Percentiles rank a stretch among this genome's conserved stretches.
These are phyloP conservation scores for Phaedon cochleariae DNA, from an alignment of 2,888 invertebrate species.

Conservation along the genomic window DNA sequence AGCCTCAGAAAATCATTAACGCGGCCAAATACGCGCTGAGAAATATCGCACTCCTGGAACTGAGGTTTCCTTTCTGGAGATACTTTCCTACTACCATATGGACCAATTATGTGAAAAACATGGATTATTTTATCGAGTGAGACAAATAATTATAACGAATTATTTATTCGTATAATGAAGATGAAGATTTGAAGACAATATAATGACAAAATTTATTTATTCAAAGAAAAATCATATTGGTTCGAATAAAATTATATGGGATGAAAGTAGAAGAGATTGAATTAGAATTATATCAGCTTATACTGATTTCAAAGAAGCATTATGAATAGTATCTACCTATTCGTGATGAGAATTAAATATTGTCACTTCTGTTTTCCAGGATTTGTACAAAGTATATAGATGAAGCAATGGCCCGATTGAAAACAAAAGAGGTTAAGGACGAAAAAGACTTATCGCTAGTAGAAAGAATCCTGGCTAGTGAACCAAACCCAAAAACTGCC, in stretches of 20 bases:
- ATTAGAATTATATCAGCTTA: too few species aligned
- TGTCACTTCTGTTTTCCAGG: conserved; percentile 63
- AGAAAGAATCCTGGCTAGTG: conserved; percentile 69
- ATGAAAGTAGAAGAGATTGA: too few species aligned
- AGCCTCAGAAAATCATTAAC: conserved; percentile 70
- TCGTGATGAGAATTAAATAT: too few species aligned
- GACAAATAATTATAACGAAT: conserved; percentile 16
- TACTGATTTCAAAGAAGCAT: too few species aligned
- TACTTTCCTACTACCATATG: conserved; percentile 71
- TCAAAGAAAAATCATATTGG: too few species aligned
- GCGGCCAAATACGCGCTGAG: conserved; percentile 74
- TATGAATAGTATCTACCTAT: too few species aligned
- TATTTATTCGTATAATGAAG: too few species aligned
- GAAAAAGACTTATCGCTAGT: conserved; percentile 67
- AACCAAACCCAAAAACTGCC: conserved; percentile 70
- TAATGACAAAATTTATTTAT: too few species aligned
- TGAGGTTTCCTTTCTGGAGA: conserved; percentile 75
- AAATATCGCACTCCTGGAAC: conserved; percentile 71
- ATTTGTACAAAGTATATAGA: conserved; percentile 72
- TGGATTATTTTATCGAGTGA: conserved; percentile 75
- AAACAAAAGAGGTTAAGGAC: conserved; percentile 60
- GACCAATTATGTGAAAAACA: conserved; percentile 69
- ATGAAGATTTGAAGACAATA: too few species aligned
- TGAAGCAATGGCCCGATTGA: conserved; percentile 62
- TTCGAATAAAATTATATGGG: too few species aligned